Conservation (phyloP, 2,113 vertebrate genomes). For the Xiphorhynchus elegans region DNA sequence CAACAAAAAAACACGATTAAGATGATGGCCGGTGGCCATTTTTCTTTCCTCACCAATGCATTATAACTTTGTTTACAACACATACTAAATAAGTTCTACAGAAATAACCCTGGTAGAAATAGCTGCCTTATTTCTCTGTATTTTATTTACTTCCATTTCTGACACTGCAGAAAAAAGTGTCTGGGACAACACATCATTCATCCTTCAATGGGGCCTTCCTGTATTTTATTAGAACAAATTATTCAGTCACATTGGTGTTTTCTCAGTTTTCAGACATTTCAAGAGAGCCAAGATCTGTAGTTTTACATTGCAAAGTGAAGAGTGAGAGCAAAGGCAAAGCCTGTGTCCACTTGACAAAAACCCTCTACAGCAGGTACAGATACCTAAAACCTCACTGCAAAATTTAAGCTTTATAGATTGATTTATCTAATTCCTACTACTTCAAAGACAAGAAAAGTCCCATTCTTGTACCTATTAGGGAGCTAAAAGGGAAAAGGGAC, state of each 20-base stretch:
- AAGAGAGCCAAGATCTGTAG: background rate
- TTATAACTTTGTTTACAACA: background rate
- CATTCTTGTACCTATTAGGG: background rate
- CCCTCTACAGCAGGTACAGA: background rate
- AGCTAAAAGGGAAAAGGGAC: background rate
- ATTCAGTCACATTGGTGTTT: background rate
- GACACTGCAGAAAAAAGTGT: background rate
- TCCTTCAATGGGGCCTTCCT: background rate
- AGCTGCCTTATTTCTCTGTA: background rate
- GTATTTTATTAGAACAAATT: background rate
- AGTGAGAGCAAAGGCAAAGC: background rate
- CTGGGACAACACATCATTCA: background rate
- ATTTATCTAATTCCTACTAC: background rate
- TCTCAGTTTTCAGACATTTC: background rate
- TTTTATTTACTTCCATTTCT: background rate
- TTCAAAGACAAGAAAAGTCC: background rate
- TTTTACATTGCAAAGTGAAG: background rate
- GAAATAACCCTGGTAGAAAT: background rate
- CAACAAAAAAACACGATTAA: background rate
- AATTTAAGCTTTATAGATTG: background rate
- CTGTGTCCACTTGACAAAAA: background rate
- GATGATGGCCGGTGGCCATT: background rate
- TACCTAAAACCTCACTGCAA: background rate
- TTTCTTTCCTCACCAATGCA: background rate
- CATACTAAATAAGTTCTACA: background rate